Evolutionary conservation across 1,140 invertebrate genomes (phyloP).

Genomic region (Asobara japonica): DNA sequence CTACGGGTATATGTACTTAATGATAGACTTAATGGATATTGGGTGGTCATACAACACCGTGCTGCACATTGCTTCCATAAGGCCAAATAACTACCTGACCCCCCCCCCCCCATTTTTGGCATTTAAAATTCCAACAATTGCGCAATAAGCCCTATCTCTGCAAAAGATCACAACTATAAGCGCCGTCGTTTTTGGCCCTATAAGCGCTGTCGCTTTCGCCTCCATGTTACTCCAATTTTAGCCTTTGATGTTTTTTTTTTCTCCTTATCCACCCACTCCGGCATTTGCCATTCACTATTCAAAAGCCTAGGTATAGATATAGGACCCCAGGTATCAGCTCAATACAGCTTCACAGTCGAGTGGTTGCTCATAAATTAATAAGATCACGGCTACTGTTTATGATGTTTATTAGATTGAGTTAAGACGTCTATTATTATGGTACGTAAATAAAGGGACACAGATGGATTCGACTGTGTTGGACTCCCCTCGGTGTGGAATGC

Average conservation of each 20-base stretch:
- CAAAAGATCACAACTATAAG: neutral
- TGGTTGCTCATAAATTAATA: constrained; percentile 50
- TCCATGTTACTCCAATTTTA: neutral
- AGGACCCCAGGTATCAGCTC: neutral
- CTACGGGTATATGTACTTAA: too few relatives aligned
- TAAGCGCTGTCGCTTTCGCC: too few relatives aligned
- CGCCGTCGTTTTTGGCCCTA: too few relatives aligned
- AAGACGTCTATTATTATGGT: constrained; percentile 61
- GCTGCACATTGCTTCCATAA: too few relatives aligned
- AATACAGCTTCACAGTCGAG: constrained; percentile 8
- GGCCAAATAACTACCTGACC: neutral
- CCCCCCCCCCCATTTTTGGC: neutral
- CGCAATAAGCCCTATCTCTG: neutral
- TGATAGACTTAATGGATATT: too few relatives aligned
- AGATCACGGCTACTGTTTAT: constrained; percentile 54
- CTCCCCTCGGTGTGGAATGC: constrained; percentile 43
- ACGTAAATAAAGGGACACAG: constrained; percentile 56
- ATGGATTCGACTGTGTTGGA: constrained; percentile 5
- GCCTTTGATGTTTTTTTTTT: neutral
- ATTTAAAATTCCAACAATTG: neutral
- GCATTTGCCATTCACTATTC: neutral
- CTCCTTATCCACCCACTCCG: neutral
- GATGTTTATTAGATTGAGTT: constrained; percentile 65
- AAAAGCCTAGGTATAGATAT: neutral
- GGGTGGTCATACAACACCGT: too few relatives aligned